Evolutionary conservation across 2,888 invertebrate genomes (phyloP).

Genomic region (Nineta flava): DNA sequence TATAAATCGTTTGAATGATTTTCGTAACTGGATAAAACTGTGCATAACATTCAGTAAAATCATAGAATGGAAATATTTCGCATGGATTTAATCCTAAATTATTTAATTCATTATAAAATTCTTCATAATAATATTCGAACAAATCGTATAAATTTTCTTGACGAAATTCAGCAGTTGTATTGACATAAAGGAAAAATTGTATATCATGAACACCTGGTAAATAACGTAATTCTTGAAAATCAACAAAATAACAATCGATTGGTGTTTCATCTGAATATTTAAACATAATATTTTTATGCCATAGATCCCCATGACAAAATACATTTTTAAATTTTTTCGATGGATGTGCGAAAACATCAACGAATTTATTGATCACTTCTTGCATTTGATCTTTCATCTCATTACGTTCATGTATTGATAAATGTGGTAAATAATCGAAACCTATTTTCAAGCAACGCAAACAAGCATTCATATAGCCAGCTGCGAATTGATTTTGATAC

Average conservation of each 20-base stretch:
- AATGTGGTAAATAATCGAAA: no score
- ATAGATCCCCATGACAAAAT: conserved; percentile 35
- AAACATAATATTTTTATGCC: conserved; percentile 36
- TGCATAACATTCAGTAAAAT: neutral
- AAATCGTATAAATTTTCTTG: neutral
- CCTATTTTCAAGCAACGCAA: no score
- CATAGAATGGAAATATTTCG: neutral
- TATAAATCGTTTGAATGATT: neutral
- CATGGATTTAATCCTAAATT: neutral
- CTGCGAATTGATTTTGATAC: no score
- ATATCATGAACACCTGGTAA: neutral
- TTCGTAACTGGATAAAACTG: neutral
- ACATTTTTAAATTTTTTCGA: conserved; percentile 19
- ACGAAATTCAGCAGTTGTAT: neutral
- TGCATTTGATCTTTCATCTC: no score
- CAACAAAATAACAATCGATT: neutral
- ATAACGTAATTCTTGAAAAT: neutral
- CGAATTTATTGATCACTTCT: no score
- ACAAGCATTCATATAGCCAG: no score
- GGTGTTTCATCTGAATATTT: conserved; percentile 21
- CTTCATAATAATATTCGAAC: neutral
- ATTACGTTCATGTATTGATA: no score
- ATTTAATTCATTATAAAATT: neutral
- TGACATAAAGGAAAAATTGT: neutral
- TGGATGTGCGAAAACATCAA: neutral